Evolutionary conservation across 2,888 invertebrate species (phyloP).

Genomic region (Acrocyrtus sp.): DNA sequence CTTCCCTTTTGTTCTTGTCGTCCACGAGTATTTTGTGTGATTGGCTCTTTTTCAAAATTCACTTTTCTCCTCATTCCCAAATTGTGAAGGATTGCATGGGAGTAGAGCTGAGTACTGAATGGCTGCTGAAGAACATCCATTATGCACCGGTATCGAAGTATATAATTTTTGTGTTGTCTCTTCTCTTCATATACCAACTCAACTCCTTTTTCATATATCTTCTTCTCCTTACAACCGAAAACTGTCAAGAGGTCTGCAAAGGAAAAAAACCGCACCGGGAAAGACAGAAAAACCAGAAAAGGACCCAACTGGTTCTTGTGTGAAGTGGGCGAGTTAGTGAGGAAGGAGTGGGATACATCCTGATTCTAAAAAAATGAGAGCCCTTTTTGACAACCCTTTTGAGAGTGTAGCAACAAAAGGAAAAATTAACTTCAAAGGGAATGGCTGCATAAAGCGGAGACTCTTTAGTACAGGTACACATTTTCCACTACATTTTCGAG

Average conservation of each 20-base stretch:
- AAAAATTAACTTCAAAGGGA: conserved; percentile 32
- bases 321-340: neutral
- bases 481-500: no score
- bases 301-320: neutral
- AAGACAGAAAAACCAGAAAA: conserved; percentile 4
- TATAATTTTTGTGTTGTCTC: no score
- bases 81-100: conserved; percentile 17
- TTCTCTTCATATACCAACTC: no score
- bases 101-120: conserved; percentile 11
- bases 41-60: conserved; percentile 33
- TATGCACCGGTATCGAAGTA: conserved; percentile 13
- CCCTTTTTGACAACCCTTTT: conserved; percentile 42
- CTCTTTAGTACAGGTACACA: no score
- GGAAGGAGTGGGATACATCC: no score
- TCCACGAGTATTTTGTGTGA: conserved; percentile 13
- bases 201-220: conserved; percentile 19
- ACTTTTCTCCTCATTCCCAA: conserved; percentile 23
- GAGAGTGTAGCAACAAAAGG: conserved; percentile 38
- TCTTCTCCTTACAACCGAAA: conserved; percentile 22
- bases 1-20: no score
- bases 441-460: neutral
- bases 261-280: no score
- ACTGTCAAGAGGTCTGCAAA: conserved; percentile 47
- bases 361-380: conserved; percentile 41
- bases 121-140: conserved; percentile 28